Conservation (phyloP, 2,113 vertebrate species). For the Riparia riparia region DNA sequence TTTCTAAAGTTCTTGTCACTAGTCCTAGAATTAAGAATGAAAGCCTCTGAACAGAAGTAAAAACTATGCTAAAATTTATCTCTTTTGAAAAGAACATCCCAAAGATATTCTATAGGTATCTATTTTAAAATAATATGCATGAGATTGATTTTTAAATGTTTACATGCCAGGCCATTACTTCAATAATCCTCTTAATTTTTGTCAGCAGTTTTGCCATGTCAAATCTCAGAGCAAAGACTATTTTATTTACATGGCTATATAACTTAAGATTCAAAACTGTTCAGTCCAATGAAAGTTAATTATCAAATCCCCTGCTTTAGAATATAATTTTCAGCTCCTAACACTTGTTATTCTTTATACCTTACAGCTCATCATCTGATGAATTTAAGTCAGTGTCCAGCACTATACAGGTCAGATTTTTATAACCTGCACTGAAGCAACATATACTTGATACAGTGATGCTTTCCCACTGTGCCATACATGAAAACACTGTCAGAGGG, state of each 20-base stretch:
- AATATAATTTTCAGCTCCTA: background rate
- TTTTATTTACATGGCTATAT: background rate
- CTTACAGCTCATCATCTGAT: background rate
- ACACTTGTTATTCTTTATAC: background rate
- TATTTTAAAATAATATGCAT: background rate
- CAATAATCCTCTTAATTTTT: background rate
- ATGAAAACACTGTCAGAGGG: background rate
- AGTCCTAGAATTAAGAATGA: background rate
- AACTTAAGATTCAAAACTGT: background rate
- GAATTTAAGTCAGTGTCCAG: background rate
- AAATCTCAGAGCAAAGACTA: background rate
- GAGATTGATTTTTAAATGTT: background rate
- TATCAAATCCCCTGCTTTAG: background rate
- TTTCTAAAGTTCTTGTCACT: background rate
- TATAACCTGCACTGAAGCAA: background rate
- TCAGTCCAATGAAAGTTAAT: background rate
- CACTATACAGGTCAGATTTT: background rate
- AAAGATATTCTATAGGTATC: background rate
- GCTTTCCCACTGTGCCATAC: fast-evolving
- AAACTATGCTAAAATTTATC: background rate
- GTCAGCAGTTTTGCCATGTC: background rate
- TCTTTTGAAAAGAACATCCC: background rate
- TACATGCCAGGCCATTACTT: background rate
- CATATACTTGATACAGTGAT: background rate
- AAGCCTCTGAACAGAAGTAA: background rate